Percentiles rank a stretch among this genome's conserved stretches.
Conservation (phyloP, 2,888 invertebrate species). For the Apotomis betuletana region DNA sequence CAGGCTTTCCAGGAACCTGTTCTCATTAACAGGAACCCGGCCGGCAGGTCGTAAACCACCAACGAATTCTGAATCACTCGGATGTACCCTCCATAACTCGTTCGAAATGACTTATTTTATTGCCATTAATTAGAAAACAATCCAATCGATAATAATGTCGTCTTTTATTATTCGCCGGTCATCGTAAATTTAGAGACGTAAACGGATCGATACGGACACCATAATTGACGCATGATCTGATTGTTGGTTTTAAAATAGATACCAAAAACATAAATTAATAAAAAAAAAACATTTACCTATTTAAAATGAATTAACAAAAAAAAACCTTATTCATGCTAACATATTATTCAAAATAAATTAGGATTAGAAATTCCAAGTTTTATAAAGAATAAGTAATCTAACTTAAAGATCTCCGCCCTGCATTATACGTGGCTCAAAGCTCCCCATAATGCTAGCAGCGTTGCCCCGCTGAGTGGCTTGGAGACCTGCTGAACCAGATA, state of each 20-base stretch:
- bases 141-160: conserved; percentile 15
- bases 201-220: not conserved
- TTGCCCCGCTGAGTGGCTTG: too few species aligned
- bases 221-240: not conserved
- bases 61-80: conserved; percentile 39
- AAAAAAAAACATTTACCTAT: too few species aligned
- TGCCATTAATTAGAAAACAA: conserved; percentile 28
- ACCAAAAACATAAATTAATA: too few species aligned
- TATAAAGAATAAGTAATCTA: too few species aligned
- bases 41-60: conserved; percentile 37
- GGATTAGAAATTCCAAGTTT: too few species aligned
- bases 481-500: too few species aligned
- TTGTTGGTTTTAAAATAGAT: not conserved
- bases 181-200: conserved; percentile 23
- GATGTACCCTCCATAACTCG: conserved; percentile 34
- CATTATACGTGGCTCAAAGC: too few species aligned
- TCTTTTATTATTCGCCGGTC: conserved; percentile 2
- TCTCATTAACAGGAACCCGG: conserved; percentile 37
- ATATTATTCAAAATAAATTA: too few species aligned
- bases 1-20: conserved; percentile 33
- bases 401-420: too few species aligned
- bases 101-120: conserved; percentile 29
- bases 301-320: too few species aligned
- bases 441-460: too few species aligned
- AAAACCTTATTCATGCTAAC: too few species aligned